Evolutionary conservation across 92 coral and sea anemone species (phyloP).

Genomic region (Porites evermanni): DNA sequence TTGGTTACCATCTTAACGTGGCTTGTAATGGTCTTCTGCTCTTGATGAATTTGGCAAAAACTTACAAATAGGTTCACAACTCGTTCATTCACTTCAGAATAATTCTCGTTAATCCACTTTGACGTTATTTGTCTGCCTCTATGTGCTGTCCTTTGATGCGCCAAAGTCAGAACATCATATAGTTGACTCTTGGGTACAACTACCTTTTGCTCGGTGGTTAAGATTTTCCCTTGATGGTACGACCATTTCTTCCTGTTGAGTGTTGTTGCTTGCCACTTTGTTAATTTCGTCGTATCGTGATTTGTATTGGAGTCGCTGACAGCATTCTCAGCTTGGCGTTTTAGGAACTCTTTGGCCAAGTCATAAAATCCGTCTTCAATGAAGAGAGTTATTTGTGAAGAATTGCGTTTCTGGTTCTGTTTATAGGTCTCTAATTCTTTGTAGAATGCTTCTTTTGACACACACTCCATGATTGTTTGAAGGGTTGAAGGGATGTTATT

Average conservation of each 20-base stretch:
- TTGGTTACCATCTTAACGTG: neutral
- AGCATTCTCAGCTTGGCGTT: constrained; percentile 32
- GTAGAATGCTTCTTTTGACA: neutral
- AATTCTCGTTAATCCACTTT: constrained; percentile 51
- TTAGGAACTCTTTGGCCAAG: constrained; percentile 42
- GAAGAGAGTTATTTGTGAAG: constrained; percentile 34
- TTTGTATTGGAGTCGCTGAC: constrained; percentile 24
- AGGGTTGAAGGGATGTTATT: neutral
- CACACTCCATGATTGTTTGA: constrained; percentile 31
- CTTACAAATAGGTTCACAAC: constrained; percentile 18
- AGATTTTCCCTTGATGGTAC: constrained; percentile 29
- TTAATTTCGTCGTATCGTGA: constrained; percentile 6
- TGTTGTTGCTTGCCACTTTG: constrained; percentile 15
- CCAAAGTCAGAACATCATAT: constrained; percentile 48
- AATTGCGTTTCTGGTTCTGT: constrained; percentile 39
- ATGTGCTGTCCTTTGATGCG: constrained; percentile 67
- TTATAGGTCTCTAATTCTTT: neutral
- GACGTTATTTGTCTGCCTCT: constrained; percentile 55
- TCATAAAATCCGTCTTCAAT: constrained; percentile 51
- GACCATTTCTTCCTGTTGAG: constrained; percentile 40
- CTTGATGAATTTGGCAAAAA: neutral
- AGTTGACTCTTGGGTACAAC: constrained; percentile 53
- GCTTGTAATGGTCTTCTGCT: constrained; percentile 3
- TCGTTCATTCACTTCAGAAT: constrained; percentile 40
- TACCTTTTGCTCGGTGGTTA: constrained; percentile 34